These are phyloP conservation scores for Phoebastria nigripes DNA, from an alignment of 2,797 vertebrate species.

Conservation along the genomic window DNA sequence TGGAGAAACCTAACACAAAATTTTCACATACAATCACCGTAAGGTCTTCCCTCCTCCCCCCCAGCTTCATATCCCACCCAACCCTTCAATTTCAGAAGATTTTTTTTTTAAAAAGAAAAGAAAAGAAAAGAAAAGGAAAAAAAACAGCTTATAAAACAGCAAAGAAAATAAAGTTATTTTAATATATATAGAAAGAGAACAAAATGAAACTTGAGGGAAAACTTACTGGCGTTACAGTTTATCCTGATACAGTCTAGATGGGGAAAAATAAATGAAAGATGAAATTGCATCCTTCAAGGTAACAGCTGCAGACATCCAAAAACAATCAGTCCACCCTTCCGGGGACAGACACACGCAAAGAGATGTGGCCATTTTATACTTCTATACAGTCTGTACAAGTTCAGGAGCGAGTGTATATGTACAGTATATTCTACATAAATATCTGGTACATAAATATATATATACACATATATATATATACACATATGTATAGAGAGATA, in stretches of 20 bases:
- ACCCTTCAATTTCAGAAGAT: not conserved
- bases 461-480: slow-evolving; percentile 65
- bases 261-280: slow-evolving; percentile 99
- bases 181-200: slow-evolving; percentile 80
- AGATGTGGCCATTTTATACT: slow-evolving; percentile 94
- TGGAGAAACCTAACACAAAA: slow-evolving; percentile 15
- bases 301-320: slow-evolving; percentile 99
- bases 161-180: slow-evolving; percentile 78
- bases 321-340: slow-evolving; percentile 99
- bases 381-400: slow-evolving; percentile 67
- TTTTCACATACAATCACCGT: not conserved
- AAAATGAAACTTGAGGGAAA: slow-evolving; percentile 99
- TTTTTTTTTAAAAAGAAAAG: not conserved
- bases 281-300: slow-evolving; percentile 99
- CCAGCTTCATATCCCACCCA: slow-evolving; percentile 25
- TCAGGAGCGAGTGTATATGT: slow-evolving; percentile 75
- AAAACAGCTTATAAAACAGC: slow-evolving; percentile 75
- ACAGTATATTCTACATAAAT: slow-evolving; percentile 72
- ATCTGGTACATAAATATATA: slow-evolving; percentile 74
- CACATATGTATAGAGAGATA: slow-evolving; percentile 71
- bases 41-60: not conserved
- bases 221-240: slow-evolving; percentile 99
- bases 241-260: slow-evolving; percentile 99
- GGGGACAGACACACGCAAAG: slow-evolving; percentile 99
- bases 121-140: slow-evolving; percentile 41